These are phyloP conservation scores for Dendroctonus valens DNA, from an alignment of 1,140 invertebrate species.

Conservation along the genomic window DNA sequence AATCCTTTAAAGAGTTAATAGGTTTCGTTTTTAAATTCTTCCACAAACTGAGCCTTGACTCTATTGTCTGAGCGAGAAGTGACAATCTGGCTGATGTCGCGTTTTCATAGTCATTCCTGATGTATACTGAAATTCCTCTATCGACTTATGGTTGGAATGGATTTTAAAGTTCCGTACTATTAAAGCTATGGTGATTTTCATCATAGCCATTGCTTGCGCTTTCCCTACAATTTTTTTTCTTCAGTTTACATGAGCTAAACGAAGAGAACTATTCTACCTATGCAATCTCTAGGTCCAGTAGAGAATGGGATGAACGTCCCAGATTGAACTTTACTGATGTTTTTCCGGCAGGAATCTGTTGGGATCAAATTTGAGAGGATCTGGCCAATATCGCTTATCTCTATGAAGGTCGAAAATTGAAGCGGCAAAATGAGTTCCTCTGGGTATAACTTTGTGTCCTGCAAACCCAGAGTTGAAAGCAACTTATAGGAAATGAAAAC, in stretches of 20 bases:
- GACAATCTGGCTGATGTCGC: not conserved
- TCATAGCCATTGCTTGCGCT: not conserved
- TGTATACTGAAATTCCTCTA: not conserved
- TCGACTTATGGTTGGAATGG: not conserved
- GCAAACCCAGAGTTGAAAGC: not conserved
- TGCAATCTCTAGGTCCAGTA: constrained; percentile 62
- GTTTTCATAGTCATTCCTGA: not conserved
- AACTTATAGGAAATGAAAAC: not conserved
- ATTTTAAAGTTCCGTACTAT: not conserved
- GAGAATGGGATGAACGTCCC: constrained; percentile 64
- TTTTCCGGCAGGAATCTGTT: constrained; percentile 63
- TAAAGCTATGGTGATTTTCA: not conserved
- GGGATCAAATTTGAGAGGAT: constrained; percentile 64
- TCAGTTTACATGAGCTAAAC: not conserved
- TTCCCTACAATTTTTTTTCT: not conserved
- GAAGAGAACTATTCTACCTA: constrained; percentile 47
- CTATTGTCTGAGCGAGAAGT: too few relatives aligned
- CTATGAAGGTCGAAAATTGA: constrained; percentile 24
- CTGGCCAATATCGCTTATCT: constrained; percentile 33
- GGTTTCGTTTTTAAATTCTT: too few relatives aligned
- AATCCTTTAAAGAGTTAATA: too few relatives aligned
- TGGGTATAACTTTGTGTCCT: constrained; percentile 16
- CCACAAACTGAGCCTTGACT: too few relatives aligned
- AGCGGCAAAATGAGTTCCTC: constrained; percentile 16
- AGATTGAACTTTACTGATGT: constrained; percentile 48